Percentiles rank a stretch among this genome's conserved stretches.
phyloP scores from a whole-genome alignment of 2,797 vertebrate species.

The Martes flavigula region DNA sequence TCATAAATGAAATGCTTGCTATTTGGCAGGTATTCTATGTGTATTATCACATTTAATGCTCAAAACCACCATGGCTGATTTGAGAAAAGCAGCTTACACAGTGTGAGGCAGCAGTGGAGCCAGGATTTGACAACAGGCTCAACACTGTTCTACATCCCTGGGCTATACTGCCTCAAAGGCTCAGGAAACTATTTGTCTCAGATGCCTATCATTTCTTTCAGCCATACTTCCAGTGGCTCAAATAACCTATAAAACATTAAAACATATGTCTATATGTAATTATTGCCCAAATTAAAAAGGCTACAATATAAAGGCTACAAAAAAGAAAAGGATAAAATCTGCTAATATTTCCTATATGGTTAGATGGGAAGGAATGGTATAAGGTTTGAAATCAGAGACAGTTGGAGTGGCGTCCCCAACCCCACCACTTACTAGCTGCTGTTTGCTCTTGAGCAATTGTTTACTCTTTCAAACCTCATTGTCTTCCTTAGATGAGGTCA shows the following conservation, averaged over 20 bases:
- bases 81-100: background rate
- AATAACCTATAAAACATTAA: background rate
- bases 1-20: background rate
- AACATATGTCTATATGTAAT: background rate
- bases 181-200: background rate
- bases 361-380: background rate
- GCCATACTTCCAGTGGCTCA: background rate
- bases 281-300: background rate
- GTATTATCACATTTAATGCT: background rate
- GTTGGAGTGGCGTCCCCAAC: background rate
- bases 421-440: background rate
- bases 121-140: background rate
- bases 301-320: background rate
- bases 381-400: background rate
- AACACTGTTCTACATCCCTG: background rate
- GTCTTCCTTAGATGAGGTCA: background rate
- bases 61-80: background rate
- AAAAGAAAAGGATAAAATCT: background rate
- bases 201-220: background rate
- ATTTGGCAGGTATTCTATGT: background rate
- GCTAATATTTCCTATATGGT: background rate
- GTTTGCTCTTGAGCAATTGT: background rate
- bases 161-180: background rate
- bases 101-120: background rate
- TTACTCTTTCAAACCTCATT: background rate